A percentile compares a stretch with the other conserved stretches of the same genome.
These are phyloP conservation scores for Euleptes europaea DNA, from an alignment of 2,113 vertebrate genomes.

Conservation along the genomic window DNA sequence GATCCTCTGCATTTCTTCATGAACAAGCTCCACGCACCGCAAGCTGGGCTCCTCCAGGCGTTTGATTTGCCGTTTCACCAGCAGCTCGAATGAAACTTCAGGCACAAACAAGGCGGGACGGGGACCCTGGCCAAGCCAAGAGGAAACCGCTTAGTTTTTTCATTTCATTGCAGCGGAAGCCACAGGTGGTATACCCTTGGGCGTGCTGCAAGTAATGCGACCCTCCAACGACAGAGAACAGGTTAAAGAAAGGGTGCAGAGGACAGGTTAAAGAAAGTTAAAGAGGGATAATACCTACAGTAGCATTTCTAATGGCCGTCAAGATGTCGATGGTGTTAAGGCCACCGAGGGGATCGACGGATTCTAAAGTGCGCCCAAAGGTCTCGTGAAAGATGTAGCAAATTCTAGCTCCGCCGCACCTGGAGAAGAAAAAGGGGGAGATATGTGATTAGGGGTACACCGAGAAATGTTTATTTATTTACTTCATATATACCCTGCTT, in stretches of 20 bases:
- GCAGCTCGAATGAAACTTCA: constrained; percentile 94
- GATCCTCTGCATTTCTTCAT: constrained; percentile 98
- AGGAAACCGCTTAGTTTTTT: not conserved
- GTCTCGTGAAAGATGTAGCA: constrained; percentile 99
- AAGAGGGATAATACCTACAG: constrained; percentile 78
- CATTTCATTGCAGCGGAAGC: not conserved
- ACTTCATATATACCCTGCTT: too few relatives aligned
- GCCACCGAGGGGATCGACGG: constrained; percentile 93
- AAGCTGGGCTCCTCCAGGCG: constrained; percentile 96
- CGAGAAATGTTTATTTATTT: too few relatives aligned
- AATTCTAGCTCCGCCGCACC: constrained; percentile 96
- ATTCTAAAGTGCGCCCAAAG: constrained; percentile 96
- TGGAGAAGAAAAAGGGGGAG: constrained; percentile 66
- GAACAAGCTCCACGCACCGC: constrained; percentile 96
- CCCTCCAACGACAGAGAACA: too few relatives aligned
- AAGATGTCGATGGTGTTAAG: constrained; percentile 97
- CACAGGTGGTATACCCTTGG: not conserved
- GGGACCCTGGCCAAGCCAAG: constrained; percentile 82
- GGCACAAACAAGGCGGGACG: constrained; percentile 97
- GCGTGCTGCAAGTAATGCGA: not conserved
- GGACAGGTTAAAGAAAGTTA: not conserved
- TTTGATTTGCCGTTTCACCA: constrained; percentile 96
- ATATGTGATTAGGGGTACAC: not conserved
- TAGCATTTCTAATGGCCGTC: constrained; percentile 98
- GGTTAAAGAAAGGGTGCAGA: not conserved